Evolutionary conservation across 2,888 invertebrate species (phyloP), one percentile per base, ranked within the genome.

Genomic region (Biston stratarius): DNA sequence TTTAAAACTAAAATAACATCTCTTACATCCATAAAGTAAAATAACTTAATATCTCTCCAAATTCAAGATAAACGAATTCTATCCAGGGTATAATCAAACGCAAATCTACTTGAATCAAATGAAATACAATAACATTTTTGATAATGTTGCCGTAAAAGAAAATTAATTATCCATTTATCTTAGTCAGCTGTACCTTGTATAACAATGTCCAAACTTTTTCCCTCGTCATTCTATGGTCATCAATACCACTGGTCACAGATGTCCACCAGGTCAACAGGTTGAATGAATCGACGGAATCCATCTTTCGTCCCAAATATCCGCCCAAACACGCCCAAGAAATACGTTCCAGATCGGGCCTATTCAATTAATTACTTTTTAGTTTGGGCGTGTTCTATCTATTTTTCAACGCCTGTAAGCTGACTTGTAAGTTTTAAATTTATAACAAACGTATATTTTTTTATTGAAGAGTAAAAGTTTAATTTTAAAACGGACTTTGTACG

Each of bases 241-340:
- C 53, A 47, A 64, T 48, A 64, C 36, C 51, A 42, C 45, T 40
- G 52, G 44, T 40, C 55, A n/a, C 65, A 61, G 66, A 57, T 66
- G 66, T 51, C 61, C 61, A 33, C 76, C 79, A 9, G 9, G 38
- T 9, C 38, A 79, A 81, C 83, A 81, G 83, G 83, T 83, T 80
- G 79, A 71, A 76, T 80, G 83, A 80, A 77, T 81, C 74, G 77
- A 70, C 70, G 58, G 67, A 73, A 77, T 83, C 70, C 64, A 71
- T 79, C 79, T 76, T 76, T 73, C 71, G 69, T 67, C 69, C 62
- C 49, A 45, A 63, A 63, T 59, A 34, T 58, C 51, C 59, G 61
- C 71, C 67, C 65, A 66, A 58, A 58, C 11, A 15, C 65, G 62
- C 62, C 67, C 62, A 58, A 61, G 55, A 63, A 68, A 71, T 74